Base-by-base conservation (phyloP, 2,888 invertebrate species). In the Scaptomyza cyrtandrae region DNA sequence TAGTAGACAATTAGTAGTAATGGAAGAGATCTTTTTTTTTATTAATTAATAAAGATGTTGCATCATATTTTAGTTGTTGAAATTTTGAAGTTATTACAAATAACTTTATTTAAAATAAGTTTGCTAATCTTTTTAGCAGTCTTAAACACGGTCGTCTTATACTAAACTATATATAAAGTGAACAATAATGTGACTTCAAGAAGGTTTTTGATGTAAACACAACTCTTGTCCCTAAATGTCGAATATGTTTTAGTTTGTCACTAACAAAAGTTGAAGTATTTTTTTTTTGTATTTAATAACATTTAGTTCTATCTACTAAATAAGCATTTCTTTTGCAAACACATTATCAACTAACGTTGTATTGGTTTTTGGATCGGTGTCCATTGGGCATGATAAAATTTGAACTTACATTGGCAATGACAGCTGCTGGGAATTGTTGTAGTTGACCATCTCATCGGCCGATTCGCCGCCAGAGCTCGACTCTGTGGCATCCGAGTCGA, bases 391-490 rank as follows among this genome's bases (percentile, higher is more conserved):
- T 31, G 13, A 33, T 44, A 19, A 13, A 10, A 44, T 35, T 35
- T 54, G 4, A 31, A 73, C 97, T 96, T 92, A 97, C 97, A 97
- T 95, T 62, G 96, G 93, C 92, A 96, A 93, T 69, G 94, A 94
- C 87, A 95, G 95, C 89, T 96, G 96, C 88, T 95, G 94, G 52
- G 94, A 93, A 92, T 97, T 97, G 91, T 95, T 96, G 92, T 96
- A 97, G 67, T 93, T 92, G 77, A 96, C 95, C 93, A 95, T 95
- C 91, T 98, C 98, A 93, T 98, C 98, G 91, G 97, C 97, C 88
- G 97, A 98, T 91, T 98, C 98, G 35, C 97, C 98, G 56, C 98
- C 98, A 14, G 98, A 98, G 89, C 98, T 98, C 69, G 97, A 97
- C 14, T 96, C 97, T 1, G 98, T 98, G 37, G 97, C 98, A 93